Percentiles rank a stretch among this genome's conserved stretches.
phyloP scores from a whole-genome alignment of 2,113 vertebrate species.

The Oncorhynchus masou region DNA sequence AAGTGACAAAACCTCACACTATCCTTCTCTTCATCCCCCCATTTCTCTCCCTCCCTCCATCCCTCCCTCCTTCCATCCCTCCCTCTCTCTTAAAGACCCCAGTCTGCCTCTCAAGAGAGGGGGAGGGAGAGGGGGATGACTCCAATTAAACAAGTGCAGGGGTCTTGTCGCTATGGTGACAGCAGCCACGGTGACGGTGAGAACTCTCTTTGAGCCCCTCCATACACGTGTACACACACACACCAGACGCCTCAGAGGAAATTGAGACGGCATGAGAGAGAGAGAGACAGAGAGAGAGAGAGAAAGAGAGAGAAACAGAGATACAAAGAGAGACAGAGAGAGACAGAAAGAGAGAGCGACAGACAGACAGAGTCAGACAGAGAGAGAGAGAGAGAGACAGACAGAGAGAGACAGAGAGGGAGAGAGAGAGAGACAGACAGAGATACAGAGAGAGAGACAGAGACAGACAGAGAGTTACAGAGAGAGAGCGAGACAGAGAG shows the following conservation, averaged over 20 bases:
- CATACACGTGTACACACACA: background rate
- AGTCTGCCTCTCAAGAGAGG: background rate
- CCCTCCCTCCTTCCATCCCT: too few species aligned
- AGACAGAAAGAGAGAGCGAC: too few species aligned
- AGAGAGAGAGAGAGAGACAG: too few species aligned
- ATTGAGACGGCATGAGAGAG: background rate
- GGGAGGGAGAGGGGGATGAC: background rate
- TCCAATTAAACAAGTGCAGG: conserved; percentile 10
- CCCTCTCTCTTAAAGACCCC: background rate
- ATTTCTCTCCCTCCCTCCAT: too few species aligned
- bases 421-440: too few species aligned
- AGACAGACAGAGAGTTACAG: too few species aligned
- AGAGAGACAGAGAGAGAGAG: background rate
- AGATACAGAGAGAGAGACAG: too few species aligned
- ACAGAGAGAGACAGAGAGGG: too few species aligned
- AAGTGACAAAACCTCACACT: background rate
- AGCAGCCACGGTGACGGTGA: conserved; percentile 10
- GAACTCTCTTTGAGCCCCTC: conserved; percentile 6
- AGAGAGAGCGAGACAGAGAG: too few species aligned
- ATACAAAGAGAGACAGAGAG: too few species aligned
- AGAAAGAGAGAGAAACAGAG: background rate
- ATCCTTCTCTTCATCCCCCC: background rate
- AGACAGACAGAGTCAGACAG: background rate
- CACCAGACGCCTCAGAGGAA: background rate
- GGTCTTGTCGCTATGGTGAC: conserved; percentile 21